Base-by-base conservation (phyloP, 1,140 invertebrate genomes). In the Papilio glaucus region DNA sequence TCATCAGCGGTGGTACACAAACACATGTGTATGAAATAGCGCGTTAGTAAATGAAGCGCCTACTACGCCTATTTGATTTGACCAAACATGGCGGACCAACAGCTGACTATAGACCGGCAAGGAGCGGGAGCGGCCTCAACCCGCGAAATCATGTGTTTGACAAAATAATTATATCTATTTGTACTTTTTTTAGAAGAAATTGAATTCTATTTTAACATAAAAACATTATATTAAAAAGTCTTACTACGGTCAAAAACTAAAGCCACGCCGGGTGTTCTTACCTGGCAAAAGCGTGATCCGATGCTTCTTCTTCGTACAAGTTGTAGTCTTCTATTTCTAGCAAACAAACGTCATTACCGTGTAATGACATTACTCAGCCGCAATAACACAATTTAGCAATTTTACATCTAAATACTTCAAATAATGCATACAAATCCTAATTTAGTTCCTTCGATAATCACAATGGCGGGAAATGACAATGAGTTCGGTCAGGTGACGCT, bases 381-480 rank as follows among this genome's bases (percentile, higher is more conserved):
- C 82, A 82, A 79, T 82, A 79, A 80, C 78, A 76, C 73, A 69
- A 81, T 83, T 83, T 78, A 87, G 74, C 69, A 74, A 84, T 80
- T 85, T 81, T 79, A 83, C 84, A 91, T 88, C 72, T 83, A 89
- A 84, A 83, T 72, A 78, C 76, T 79, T 76, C 74, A 80, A 82
- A 72, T 76, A 76, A 81, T 81, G 72, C 62, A 72, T 53, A 80
- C 85, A 83, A 80, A 49, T 26, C 76, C 77, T 57, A 75, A 84
- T 86, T 83, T 82, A 81, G 72, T 83, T 82, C 82, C 77, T 80
- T 80, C 83, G 86, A 80, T 79, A 87, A 81, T 90, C 91, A 93
- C 91, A 93, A 93, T 94, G 93, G 93, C 93, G 90, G 92, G 91
- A 93, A 92, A 93, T 92, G 91, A 93, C 91, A 93, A 93, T 92